Base-by-base conservation (phyloP, 2,113 vertebrate genomes). In the Chaetodon trifascialis region DNA sequence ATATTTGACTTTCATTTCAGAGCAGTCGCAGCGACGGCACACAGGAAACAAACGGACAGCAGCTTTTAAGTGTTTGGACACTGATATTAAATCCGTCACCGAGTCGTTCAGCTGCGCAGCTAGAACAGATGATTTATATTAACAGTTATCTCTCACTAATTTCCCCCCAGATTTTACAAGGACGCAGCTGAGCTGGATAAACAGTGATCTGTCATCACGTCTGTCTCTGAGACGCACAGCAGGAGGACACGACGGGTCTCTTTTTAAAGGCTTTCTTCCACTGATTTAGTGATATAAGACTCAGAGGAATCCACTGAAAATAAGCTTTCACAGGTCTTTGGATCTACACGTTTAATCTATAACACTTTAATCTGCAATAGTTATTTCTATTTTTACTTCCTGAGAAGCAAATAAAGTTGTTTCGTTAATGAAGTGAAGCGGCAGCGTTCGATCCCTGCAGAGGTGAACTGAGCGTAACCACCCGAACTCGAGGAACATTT, bases 121-220 rank as follows among this genome's bases (percentile, higher is more conserved):
- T 42, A 16, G 2, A 77, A 40, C 88, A 88, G 79, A 85, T 73
- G 78, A 30, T 83, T 74, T 2, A 2, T 34, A 64, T 70, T 34
- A 51, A 47, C 21, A 16, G 25, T 68, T 49, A 25, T 38, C 38
- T 38, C 25, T 66, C 34, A n/a, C 36, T 79, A 23, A 76, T 88
- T 81, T 80, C 86, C 78, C 86, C 0, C 0, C 0, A 72, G 79
- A 75, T 21, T 74, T 47, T 38, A 49, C 19, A 0, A 59, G 42
- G n/a, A 82, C 14, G 19, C 21, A 0, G 52, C 25, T 17, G 63
- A 59, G 68, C 47, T 15, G 56, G 36, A 65, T 10, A 49, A 16
- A 36, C 44, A 19, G n/a, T 16, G 46, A 72, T 66, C 46, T 15
- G 44, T 69, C 70, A 25, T 65, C 47, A 1, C 47, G 42, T 67